Base-by-base conservation (phyloP, 2,797 vertebrate genomes). In the Phalloptychus januarius region DNA sequence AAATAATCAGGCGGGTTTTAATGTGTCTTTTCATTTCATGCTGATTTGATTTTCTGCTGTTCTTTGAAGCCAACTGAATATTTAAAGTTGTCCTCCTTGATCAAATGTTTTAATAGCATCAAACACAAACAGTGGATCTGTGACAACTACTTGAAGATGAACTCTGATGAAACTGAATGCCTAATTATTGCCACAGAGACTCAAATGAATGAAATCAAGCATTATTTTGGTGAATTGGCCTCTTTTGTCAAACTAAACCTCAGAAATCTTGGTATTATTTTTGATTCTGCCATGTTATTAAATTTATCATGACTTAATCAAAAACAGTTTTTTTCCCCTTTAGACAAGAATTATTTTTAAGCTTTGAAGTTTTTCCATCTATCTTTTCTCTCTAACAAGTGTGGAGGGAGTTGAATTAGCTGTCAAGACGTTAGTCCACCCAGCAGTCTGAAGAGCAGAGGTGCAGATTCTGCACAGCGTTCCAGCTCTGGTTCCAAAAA, bases 401-500 rank as follows among this genome's bases (percentile, higher is more conserved):
- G 54, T 28, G 10, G n/a, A 45, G 3, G 40, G n/a, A 16, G 25
- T 33, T 42, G 31, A 45, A 33, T 45, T 16, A 33, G 42, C 74
- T 63, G 5, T 40, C 28, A 63, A 63, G 15, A 15, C 6, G 3
- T 20, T 42, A 46, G 23, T 20, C 31, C 45, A 46, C 31, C 28
- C 42, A 46, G 63, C 12, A 40, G 36, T 69, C 33, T 25, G 4
- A 38, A 65, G 18, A 11, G 63, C 58, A 36, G 31, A 18, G 16
- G 31, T 20, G 58, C 63, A 67, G 63, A 36, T 67, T 50, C 58
- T 61, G 45, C 63, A 25, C 23, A 38, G 56, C 54, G 42, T 13
- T 73, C 33, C 71, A 18, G 28, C 10, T 7, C 28, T 61, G 28
- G 61, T 42, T 77, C 72, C 23, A 82, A 79, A 77, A 79, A 70